A percentile compares a stretch with the other conserved stretches of the same genome.
Conservation (phyloP, 2,888 invertebrate genomes). For the Sycophila texana region DNA sequence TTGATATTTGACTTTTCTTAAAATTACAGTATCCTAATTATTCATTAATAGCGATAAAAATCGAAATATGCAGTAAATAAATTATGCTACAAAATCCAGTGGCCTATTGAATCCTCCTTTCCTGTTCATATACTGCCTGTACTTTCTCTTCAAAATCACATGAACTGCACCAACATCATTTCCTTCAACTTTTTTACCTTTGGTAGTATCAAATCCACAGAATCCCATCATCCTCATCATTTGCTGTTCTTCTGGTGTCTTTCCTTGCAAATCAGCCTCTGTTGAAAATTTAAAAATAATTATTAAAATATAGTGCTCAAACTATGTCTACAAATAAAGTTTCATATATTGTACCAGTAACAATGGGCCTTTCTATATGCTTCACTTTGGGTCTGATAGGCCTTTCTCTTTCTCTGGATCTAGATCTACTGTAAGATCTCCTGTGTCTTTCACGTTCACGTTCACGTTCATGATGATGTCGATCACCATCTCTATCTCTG, state of each 20-base stretch:
- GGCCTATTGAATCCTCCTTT: slow-evolving; percentile 99
- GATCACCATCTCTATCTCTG: slow-evolving; percentile 74
- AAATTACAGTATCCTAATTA: background rate
- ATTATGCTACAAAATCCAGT: slow-evolving; percentile 94
- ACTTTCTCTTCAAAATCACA: slow-evolving; percentile 96
- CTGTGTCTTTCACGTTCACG: slow-evolving; percentile 76
- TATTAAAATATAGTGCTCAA: slow-evolving; percentile 1
- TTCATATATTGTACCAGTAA: slow-evolving; percentile 67
- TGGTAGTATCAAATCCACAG: slow-evolving; percentile 95
- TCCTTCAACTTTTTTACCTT: slow-evolving; percentile 95
- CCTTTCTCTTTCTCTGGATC: slow-evolving; percentile 75
- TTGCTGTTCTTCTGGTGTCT: slow-evolving; percentile 92
- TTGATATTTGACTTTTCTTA: slow-evolving; percentile 4
- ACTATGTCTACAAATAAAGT: background rate
- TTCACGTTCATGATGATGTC: slow-evolving; percentile 71
- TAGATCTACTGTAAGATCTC: slow-evolving; percentile 75
- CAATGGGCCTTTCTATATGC: slow-evolving; percentile 73
- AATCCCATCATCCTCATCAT: slow-evolving; percentile 99
- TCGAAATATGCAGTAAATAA: background rate
- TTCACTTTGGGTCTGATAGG: slow-evolving; percentile 74
- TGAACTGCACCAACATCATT: slow-evolving; percentile 97
- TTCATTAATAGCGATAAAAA: background rate
- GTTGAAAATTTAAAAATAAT: slow-evolving; percentile 72
- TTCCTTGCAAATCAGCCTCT: slow-evolving; percentile 92
- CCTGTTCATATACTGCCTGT: slow-evolving; percentile 99